phyloP scores from a whole-genome alignment of 1,140 invertebrate species.

The Zaprionus africanus region DNA sequence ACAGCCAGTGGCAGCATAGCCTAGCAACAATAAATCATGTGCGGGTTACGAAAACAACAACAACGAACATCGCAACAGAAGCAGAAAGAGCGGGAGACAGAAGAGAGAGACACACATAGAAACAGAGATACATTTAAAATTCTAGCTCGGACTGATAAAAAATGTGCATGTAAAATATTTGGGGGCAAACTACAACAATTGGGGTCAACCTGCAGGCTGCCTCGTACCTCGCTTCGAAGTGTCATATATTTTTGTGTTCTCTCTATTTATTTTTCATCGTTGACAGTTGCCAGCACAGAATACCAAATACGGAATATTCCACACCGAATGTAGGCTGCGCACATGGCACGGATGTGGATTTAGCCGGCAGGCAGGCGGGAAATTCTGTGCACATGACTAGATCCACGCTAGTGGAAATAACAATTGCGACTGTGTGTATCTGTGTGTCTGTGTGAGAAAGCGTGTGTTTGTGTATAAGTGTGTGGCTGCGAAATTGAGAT shows the following conservation, averaged over 20 bases:
- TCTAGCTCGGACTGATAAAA: slow-evolving; percentile 75
- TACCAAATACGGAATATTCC: slow-evolving; percentile 12
- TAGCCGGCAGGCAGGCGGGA: slow-evolving; percentile 11
- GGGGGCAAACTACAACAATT: slow-evolving; percentile 58
- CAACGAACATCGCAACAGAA: slow-evolving; percentile 13
- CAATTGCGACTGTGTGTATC: not conserved
- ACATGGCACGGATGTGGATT: slow-evolving; percentile 9
- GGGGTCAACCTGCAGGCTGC: slow-evolving; percentile 69
- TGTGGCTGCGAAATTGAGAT: slow-evolving; percentile 10
- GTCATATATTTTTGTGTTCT: slow-evolving; percentile 27
- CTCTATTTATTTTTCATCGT: slow-evolving; percentile 40
- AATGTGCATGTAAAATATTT: slow-evolving; percentile 76
- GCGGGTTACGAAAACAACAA: slow-evolving; percentile 56
- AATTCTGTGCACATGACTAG: slow-evolving; percentile 26
- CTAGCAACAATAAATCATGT: slow-evolving; percentile 75
- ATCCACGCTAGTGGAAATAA: slow-evolving; percentile 1
- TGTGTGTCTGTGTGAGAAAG: not conserved
- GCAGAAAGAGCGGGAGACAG: slow-evolving; percentile 50
- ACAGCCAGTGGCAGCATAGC: slow-evolving; percentile 54
- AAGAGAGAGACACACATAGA: not conserved
- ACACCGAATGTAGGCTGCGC: slow-evolving; percentile 31
- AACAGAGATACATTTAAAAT: slow-evolving; percentile 73
- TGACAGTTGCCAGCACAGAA: slow-evolving; percentile 33
- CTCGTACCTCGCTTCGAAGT: not conserved
- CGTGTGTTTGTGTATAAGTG: not conserved